phyloP scores from a whole-genome alignment of 1,140 invertebrate genomes.

The Yoshiicerus persimilis region DNA sequence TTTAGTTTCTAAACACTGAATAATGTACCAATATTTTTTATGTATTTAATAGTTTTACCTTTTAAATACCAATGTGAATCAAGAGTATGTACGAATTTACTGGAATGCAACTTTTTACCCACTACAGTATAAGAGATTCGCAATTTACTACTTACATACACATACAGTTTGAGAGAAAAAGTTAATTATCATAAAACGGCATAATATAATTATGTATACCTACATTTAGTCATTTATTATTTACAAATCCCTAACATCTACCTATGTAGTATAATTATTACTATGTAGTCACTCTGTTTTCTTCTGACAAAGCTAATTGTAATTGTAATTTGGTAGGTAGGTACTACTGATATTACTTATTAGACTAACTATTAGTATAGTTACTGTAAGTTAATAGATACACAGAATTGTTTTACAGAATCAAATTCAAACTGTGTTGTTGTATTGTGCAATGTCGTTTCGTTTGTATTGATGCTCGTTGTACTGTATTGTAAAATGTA shows the following conservation, averaged over 20 bases:
- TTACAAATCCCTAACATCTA: background rate
- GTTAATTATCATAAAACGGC: background rate
- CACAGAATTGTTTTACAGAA: background rate
- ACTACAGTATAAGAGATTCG: too few species aligned
- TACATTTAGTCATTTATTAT: background rate
- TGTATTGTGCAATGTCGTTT: background rate
- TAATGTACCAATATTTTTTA: conserved; percentile 4
- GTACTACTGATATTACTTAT: background rate
- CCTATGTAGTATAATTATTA: background rate
- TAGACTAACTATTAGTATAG: background rate
- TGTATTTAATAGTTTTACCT: background rate
- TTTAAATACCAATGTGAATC: background rate
- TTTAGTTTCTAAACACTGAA: too few species aligned
- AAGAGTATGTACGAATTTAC: background rate
- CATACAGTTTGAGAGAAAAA: too few species aligned
- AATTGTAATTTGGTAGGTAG: background rate
- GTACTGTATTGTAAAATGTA: too few species aligned
- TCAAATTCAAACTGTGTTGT: background rate
- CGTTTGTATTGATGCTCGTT: background rate
- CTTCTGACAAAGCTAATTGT: background rate
- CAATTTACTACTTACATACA: background rate
- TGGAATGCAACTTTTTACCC: background rate
- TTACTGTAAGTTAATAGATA: background rate
- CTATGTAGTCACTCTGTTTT: background rate
- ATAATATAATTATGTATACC: background rate